Base-by-base conservation (phyloP, 2,888 invertebrate species). In the Keiferia lycopersicella region DNA sequence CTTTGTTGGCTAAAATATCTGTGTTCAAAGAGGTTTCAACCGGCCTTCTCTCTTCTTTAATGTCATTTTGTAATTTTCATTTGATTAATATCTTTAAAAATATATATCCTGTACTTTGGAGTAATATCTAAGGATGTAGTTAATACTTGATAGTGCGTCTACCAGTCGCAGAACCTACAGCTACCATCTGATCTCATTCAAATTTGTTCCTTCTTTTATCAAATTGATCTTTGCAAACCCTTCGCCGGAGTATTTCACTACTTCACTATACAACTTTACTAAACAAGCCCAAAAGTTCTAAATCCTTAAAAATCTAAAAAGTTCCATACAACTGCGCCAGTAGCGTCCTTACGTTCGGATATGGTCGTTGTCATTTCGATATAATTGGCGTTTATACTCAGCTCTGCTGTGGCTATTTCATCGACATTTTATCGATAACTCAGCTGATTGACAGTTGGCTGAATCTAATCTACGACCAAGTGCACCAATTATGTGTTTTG, bases 361-460 rank as follows among this genome's bases (percentile, higher is more conserved):
- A 77, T 75, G 78, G 78, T 74, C 75, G 82, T 78, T 87, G 87
- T 88, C 88, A 88, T 90, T 88, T 88, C 88, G 86, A 89, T 91
- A 91, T 91, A 91, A 91, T 91, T 91, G 90, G 89, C 79, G 62
- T 53, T 22, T 62, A 38, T 62, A 62, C 62, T 26, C 39, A 38
- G 26, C 22, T 30, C 53, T 62, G 51, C 16, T 56, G 38, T 62
- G 26, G 39, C 50, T 20, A 50, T 61, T 51, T 50, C 53, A 20
- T 51, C 53, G 53, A 62, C 48, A 88, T 61, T 51, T 50, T 34
- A 20, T 51, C 62, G 51, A 62, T 62, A 88, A 88, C 83, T 84
- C 80, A 81, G 78, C 78, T 84, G 87, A 87, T 86, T 83, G 87
- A 80, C 86, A 82, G 80, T 73, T 76, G 86, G 80, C 87, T 68